These are phyloP conservation scores for Himantopus leucocephalus DNA, from an alignment of 2,113 vertebrate species.

Conservation along the genomic window DNA sequence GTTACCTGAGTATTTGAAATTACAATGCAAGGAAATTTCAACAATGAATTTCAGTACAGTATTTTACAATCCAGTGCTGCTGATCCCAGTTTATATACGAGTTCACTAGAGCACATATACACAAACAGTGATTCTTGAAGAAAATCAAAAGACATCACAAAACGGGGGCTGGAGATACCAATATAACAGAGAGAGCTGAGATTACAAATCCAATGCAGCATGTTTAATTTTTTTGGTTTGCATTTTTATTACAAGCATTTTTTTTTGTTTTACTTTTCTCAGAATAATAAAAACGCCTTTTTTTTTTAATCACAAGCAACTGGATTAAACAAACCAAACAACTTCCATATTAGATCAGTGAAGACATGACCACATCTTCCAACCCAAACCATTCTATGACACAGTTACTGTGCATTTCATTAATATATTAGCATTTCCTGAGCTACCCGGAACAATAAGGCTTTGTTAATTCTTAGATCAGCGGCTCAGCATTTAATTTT, in stretches of 20 bases:
- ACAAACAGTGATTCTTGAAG: slow-evolving; percentile 51
- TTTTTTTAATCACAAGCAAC: not conserved
- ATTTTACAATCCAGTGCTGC: slow-evolving; percentile 74
- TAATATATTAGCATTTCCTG: slow-evolving; percentile 27
- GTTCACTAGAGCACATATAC: slow-evolving; percentile 67
- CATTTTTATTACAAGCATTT: not conserved
- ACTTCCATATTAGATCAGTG: not conserved
- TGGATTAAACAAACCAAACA: not conserved
- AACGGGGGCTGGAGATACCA: slow-evolving; percentile 74
- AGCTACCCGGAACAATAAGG: slow-evolving; percentile 41
- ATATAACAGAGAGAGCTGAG: not conserved
- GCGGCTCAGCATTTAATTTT: not conserved
- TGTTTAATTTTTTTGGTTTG: not conserved
- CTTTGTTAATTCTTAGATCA: slow-evolving; percentile 5
- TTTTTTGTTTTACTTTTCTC: not conserved
- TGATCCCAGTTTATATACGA: slow-evolving; percentile 34
- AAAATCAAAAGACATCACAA: slow-evolving; percentile 13
- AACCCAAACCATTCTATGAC: not conserved
- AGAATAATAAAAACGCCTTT: not conserved
- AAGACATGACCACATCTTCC: not conserved
- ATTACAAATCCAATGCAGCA: slow-evolving; percentile 5
- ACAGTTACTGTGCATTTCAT: not conserved
- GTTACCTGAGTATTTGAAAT: slow-evolving; percentile 76
- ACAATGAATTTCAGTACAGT: slow-evolving; percentile 69
- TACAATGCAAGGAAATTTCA: slow-evolving; percentile 68